Percentiles rank a stretch among this genome's conserved stretches.
Evolutionary conservation across 2,797 vertebrate genomes (phyloP).

Genomic region (Coregonus ussuriensis): DNA sequence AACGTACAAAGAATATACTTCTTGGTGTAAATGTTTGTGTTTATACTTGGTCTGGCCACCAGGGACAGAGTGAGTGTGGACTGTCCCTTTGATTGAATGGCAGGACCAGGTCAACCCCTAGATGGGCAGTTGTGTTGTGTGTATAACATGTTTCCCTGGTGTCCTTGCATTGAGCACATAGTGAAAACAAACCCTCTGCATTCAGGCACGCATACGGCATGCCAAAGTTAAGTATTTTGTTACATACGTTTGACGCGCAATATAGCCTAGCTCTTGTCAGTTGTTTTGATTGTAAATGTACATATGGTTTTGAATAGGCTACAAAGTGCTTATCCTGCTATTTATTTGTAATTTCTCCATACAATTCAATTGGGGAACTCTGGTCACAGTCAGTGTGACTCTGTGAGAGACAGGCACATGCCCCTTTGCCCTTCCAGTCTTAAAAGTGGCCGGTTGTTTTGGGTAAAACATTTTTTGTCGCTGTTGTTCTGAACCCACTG

Average conservation of each 20-base stretch:
- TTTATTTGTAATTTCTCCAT: background rate
- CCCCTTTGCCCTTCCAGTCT: too few species aligned
- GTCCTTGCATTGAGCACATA: background rate
- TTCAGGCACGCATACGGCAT: background rate
- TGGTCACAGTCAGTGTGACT: background rate
- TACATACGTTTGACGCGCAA: slow-evolving; percentile 21
- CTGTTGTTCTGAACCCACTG: too few species aligned
- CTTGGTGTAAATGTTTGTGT: background rate
- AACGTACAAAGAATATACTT: background rate
- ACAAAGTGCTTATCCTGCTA: background rate
- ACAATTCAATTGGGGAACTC: background rate
- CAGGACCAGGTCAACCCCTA: background rate
- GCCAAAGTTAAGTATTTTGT: background rate
- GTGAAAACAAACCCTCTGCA: slow-evolving; percentile 2
- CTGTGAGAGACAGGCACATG: background rate
- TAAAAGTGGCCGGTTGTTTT: too few species aligned
- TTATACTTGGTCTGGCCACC: background rate
- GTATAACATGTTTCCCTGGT: background rate
- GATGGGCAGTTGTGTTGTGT: background rate
- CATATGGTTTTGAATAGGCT: slow-evolving; percentile 51
- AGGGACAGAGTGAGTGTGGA: background rate
- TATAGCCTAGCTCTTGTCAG: slow-evolving; percentile 40
- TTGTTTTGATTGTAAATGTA: slow-evolving; percentile 28
- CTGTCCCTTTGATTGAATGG: background rate
- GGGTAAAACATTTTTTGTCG: too few species aligned